Conservation (phyloP, 2,797 vertebrate genomes). For the Chelon labrosus region DNA sequence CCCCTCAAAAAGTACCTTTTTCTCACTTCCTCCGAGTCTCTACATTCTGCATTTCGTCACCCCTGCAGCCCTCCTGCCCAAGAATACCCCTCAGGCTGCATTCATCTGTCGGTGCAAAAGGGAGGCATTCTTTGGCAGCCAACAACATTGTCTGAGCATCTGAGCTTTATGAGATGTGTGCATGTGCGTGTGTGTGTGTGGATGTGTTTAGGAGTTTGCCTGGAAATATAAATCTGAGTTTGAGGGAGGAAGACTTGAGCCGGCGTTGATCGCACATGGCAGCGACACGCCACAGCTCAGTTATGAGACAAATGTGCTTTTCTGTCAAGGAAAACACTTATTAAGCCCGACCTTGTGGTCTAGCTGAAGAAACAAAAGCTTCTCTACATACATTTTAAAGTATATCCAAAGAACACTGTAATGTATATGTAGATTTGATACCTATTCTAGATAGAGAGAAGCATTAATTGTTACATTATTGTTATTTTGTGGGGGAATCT, state of each 20-base stretch:
- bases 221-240: constrained; percentile 34
- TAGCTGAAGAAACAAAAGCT: background rate
- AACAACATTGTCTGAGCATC: constrained; percentile 48
- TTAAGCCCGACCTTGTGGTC: constrained; percentile 6
- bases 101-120: constrained; percentile 68
- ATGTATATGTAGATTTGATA: too few relatives aligned
- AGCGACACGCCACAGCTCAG: background rate
- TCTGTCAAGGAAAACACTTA: background rate
- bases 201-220: constrained; percentile 36
- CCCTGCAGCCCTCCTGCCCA: constrained; percentile 55
- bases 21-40: constrained; percentile 57
- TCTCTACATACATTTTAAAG: background rate
- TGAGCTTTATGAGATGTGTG: constrained; percentile 52
- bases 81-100: constrained; percentile 69
- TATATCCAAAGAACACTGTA: background rate
- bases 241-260: constrained; percentile 14
- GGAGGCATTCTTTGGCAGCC: constrained; percentile 67
- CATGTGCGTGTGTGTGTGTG: constrained; percentile 25
- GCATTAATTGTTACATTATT: too few relatives aligned
- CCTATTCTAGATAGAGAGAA: background rate
- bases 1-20: constrained; percentile 45
- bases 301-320: constrained; percentile 3
- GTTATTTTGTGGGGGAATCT: background rate
- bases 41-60: constrained; percentile 65
- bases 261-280: constrained; percentile 19